These are phyloP conservation scores for Carollia perspicillata DNA, from an alignment of 2,113 vertebrate genomes.

Conservation along the genomic window DNA sequence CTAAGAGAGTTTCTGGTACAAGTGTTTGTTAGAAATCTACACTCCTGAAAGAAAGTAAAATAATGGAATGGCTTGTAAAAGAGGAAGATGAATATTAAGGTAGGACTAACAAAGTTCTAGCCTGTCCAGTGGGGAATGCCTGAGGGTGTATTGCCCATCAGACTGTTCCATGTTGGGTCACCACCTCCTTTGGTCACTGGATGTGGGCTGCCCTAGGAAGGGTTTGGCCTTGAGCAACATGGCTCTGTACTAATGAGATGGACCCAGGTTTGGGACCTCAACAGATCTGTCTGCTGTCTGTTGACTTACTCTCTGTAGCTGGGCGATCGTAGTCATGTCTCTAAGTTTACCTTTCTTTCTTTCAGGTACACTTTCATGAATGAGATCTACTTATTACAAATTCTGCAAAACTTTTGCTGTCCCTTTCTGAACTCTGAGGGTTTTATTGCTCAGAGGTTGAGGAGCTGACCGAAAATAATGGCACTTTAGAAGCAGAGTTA, in stretches of 20 bases:
- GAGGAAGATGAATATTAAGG: not conserved
- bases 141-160: not conserved
- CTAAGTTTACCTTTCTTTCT: not conserved
- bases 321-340: not conserved
- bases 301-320: not conserved
- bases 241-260: not conserved
- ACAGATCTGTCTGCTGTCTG: not conserved
- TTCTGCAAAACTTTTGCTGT: not conserved
- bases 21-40: not conserved
- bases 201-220: not conserved
- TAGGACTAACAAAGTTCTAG: not conserved
- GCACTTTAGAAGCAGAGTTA: not conserved
- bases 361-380: not conserved
- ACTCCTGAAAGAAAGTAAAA: not conserved
- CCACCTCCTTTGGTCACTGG: not conserved
- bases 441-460: constrained; percentile 7
- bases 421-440: not conserved
- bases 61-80: not conserved
- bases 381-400: not conserved
- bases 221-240: not conserved
- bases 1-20: not conserved
- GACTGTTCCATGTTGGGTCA: not conserved
- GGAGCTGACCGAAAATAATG: not conserved
- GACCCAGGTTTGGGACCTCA: not conserved
- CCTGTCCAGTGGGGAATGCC: not conserved